Percentiles rank a stretch among this genome's conserved stretches.
Conservation (phyloP, 2,113 vertebrate species). For the Heterocephalus glaber region DNA sequence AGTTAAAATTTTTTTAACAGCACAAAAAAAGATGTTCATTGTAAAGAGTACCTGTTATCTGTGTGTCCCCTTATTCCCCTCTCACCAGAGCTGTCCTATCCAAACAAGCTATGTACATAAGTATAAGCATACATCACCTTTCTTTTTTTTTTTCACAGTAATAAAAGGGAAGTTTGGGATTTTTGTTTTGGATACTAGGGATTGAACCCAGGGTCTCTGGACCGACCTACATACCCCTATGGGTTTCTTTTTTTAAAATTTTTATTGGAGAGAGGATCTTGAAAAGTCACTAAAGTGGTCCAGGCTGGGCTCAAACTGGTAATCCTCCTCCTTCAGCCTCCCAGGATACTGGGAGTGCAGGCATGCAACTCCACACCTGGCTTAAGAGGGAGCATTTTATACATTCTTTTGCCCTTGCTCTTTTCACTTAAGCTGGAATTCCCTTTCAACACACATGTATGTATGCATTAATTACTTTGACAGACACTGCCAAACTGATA, state of each 20-base stretch:
- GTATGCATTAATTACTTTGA: slow-evolving; percentile 21
- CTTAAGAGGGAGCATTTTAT: slow-evolving; percentile 22
- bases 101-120: neutral
- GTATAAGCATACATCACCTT: neutral
- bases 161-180: neutral
- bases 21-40: neutral
- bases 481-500: neutral
- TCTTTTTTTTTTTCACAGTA: neutral
- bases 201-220: neutral
- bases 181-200: neutral
- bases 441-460: neutral
- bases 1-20: neutral
- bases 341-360: neutral
- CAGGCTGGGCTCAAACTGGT: neutral
- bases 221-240: neutral
- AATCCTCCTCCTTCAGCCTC: neutral
- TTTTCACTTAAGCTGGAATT: neutral
- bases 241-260: neutral
- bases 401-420: neutral
- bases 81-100: neutral
- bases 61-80: neutral
- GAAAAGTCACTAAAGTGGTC: neutral
- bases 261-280: neutral
- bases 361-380: neutral
- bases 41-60: neutral